Conservation (phyloP, 2,113 vertebrate species). For the Cyphomyrus discorhynchus region DNA sequence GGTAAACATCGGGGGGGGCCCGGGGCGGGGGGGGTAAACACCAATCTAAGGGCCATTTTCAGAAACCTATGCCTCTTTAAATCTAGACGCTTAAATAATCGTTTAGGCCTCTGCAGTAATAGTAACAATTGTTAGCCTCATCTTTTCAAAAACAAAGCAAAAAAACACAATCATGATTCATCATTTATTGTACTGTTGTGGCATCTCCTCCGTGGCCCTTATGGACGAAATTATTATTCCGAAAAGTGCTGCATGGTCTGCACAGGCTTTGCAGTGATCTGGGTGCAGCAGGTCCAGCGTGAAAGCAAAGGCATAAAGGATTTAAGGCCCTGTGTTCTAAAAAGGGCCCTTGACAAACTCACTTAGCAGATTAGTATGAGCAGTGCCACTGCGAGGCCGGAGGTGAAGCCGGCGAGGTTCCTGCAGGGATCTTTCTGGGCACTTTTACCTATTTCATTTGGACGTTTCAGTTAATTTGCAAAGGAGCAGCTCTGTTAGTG, state of each 20-base stretch:
- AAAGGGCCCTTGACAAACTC: not conserved
- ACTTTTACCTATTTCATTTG: not conserved
- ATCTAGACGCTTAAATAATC: not conserved
- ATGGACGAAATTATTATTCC: not conserved
- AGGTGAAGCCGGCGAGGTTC: not conserved
- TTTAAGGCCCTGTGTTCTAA: not conserved
- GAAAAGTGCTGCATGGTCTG: not conserved
- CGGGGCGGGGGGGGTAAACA: not conserved
- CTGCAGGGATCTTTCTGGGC: not conserved
- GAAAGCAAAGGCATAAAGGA: not conserved
- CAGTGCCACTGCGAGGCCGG: not conserved
- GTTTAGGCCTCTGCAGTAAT: not conserved
- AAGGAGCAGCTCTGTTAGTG: constrained; percentile 1
- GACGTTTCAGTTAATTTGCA: not conserved
- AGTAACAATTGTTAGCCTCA: not conserved
- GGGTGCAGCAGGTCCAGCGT: not conserved
- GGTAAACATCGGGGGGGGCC: not conserved
- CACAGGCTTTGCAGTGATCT: not conserved
- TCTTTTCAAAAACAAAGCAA: not conserved
- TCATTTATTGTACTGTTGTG: not conserved
- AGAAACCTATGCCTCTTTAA: not conserved
- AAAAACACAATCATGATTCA: not conserved
- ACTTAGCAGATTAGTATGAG: not conserved
- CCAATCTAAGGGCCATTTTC: not conserved
- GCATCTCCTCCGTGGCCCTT: not conserved